A percentile compares a stretch with the other conserved stretches of the same genome.
These are phyloP conservation scores for Bubalus kerabau DNA, from an alignment of 2,113 vertebrate genomes.

Conservation along the genomic window DNA sequence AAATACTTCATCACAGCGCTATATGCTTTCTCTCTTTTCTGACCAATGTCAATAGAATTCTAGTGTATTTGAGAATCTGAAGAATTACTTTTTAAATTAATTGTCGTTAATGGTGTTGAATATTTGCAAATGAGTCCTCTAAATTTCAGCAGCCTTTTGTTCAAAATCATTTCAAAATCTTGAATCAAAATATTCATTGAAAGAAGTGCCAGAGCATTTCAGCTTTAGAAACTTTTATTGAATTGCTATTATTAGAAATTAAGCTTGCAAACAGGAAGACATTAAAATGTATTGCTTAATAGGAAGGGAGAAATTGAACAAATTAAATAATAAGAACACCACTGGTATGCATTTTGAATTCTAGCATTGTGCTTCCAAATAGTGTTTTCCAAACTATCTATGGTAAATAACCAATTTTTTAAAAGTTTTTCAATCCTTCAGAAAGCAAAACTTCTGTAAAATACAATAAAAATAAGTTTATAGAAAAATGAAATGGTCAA, in stretches of 20 bases:
- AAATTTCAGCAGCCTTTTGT: conserved; percentile 39
- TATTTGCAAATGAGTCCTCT: conserved; percentile 9
- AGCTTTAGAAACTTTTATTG: conserved; percentile 9
- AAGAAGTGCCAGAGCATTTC: neutral
- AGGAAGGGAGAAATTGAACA: neutral
- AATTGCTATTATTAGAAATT: conserved; percentile 39
- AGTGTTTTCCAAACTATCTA: neutral
- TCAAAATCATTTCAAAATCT: conserved; percentile 25
- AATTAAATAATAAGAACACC: neutral
- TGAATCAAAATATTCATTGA: neutral
- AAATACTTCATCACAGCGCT: neutral
- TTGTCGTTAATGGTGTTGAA: neutral
- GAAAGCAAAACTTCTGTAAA: neutral
- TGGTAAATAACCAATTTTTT: neutral
- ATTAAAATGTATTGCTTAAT: neutral
- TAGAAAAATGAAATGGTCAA: neutral
- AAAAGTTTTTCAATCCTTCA: neutral
- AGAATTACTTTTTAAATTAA: neutral
- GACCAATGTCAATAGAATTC: neutral
- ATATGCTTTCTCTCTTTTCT: neutral
- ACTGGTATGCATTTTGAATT: neutral
- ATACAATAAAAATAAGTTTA: neutral
- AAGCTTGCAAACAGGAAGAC: conserved; percentile 13
- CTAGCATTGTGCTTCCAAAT: neutral
- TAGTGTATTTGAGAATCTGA: neutral